Percentiles rank a stretch among this genome's conserved stretches.
These are phyloP conservation scores for Criorhina ranunculi DNA, from an alignment of 2,888 invertebrate species.

Conservation along the genomic window DNA sequence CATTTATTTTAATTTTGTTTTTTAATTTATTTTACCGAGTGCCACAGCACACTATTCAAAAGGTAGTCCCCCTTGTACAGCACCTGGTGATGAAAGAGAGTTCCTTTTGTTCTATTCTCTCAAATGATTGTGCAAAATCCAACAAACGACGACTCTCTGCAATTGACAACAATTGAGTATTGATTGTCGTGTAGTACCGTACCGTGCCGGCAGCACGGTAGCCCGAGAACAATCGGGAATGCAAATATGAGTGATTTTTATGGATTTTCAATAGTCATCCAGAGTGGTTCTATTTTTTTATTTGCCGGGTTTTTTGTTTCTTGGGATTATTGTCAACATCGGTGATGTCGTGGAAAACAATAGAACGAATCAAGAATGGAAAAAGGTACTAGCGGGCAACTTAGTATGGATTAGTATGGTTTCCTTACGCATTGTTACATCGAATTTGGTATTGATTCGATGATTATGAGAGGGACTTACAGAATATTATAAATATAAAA, in stretches of 20 bases:
- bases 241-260: conserved; percentile 58
- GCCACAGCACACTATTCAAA: conserved; percentile 28
- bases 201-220: conserved; percentile 2
- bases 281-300: conserved; percentile 5
- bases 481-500: conserved; percentile 14
- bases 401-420: conserved; percentile 42
- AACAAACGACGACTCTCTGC: conserved; percentile 35
- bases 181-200: conserved; percentile 50
- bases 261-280: conserved; percentile 32
- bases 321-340: conserved; percentile 44
- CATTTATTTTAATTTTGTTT: conserved; percentile 9
- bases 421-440: conserved; percentile 53
- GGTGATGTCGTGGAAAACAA: conserved; percentile 27
- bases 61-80: background rate
- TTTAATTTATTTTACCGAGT: conserved; percentile 7
- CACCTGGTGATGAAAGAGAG: conserved; percentile 31
- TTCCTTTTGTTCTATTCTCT: conserved; percentile 47
- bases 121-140: conserved; percentile 37
- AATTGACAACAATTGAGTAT: conserved; percentile 69
- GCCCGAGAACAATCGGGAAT: conserved; percentile 44
- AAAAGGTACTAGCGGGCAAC: background rate
- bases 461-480: conserved; percentile 6
- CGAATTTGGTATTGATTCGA: conserved; percentile 24
- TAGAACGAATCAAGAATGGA: conserved; percentile 41
- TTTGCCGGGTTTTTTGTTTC: conserved; percentile 11